A percentile compares a stretch with the other conserved stretches of the same genome.
Conservation (phyloP, 2,113 vertebrate species). For the Muscicapa adusta region DNA sequence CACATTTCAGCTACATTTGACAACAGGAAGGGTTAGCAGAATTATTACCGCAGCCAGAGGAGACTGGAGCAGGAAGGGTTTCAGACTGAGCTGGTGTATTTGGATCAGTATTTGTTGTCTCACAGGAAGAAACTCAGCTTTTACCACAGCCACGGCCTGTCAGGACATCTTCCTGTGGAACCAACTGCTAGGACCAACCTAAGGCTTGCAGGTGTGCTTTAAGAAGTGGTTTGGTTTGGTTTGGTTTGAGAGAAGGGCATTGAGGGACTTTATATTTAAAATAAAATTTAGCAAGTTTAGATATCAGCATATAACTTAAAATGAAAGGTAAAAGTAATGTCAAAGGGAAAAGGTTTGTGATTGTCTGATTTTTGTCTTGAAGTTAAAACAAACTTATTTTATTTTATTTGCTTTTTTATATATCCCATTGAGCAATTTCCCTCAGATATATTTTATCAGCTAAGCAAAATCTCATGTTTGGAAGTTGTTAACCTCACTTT, state of each 20-base stretch:
- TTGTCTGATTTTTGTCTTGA: background rate
- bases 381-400: background rate
- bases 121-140: background rate
- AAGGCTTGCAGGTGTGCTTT: background rate
- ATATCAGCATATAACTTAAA: background rate
- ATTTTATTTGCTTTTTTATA: background rate
- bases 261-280: background rate
- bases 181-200: background rate
- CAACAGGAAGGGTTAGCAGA: background rate
- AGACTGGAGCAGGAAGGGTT: background rate
- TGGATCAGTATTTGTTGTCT: background rate
- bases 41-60: background rate
- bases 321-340: background rate
- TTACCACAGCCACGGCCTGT: background rate
- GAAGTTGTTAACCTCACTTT: background rate
- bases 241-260: background rate
- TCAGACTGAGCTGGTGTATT: background rate
- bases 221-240: background rate
- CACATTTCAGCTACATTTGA: fast-evolving
- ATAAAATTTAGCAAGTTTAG: background rate
- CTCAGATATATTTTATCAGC: background rate
- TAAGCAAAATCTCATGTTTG: background rate
- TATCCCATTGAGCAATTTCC: background rate
- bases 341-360: background rate
- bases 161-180: background rate